phyloP scores from a whole-genome alignment of 2,888 invertebrate species.

The Conus canariensis region DNA sequence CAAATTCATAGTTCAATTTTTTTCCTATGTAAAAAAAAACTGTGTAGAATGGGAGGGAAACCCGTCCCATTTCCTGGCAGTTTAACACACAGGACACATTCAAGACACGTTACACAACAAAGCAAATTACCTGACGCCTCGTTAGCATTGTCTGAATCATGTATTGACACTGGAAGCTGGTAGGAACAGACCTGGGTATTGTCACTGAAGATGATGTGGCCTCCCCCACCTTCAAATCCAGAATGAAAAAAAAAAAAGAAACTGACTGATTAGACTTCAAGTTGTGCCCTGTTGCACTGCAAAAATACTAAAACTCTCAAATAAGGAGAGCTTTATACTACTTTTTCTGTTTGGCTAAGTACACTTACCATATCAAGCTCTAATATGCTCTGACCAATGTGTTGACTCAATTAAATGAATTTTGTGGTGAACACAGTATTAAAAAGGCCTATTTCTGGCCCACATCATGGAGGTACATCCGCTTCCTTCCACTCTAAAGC shows the following conservation, averaged over 20 bases:
- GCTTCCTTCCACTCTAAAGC: no score
- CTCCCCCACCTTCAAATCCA: slow-evolving; percentile 41
- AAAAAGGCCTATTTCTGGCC: no score
- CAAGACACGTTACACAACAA: background rate
- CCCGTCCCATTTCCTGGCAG: no score
- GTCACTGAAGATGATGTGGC: slow-evolving; percentile 69
- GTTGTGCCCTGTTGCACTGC: no score
- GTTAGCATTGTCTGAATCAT: slow-evolving; percentile 74
- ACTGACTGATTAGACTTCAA: no score
- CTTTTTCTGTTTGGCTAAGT: background rate
- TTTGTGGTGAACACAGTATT: no score
- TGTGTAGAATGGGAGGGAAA: no score
- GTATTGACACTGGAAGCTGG: slow-evolving; percentile 72
- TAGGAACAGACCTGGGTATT: slow-evolving; percentile 68
- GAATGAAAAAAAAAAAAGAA: background rate
- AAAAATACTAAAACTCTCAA: no score
- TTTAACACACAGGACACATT: background rate
- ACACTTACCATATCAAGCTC: background rate
- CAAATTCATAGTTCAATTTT: no score
- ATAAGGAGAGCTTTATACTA: background rate
- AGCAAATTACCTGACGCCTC: slow-evolving; percentile 55
- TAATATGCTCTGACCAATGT: background rate
- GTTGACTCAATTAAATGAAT: no score
- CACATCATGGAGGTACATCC: no score
- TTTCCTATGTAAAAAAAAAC: no score